These are phyloP conservation scores for Clarias gariepinus DNA, from an alignment of 2,113 vertebrate genomes.

Conservation along the genomic window DNA sequence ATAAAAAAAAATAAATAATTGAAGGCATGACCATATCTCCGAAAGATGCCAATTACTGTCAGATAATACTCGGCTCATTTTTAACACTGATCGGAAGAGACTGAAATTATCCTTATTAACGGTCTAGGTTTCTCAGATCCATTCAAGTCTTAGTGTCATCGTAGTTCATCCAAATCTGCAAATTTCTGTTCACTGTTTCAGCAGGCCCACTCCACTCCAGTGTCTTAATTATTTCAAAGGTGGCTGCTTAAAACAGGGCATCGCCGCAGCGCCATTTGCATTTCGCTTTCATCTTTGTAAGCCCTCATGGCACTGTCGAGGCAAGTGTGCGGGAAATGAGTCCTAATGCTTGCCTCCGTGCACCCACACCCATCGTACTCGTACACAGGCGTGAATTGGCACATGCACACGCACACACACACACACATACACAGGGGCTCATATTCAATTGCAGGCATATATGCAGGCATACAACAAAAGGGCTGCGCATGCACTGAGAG, in stretches of 20 bases:
- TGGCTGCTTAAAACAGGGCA: slow-evolving; percentile 55
- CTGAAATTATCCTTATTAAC: background rate
- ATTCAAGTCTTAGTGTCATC: background rate
- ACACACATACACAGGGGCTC: slow-evolving; percentile 31
- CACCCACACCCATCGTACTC: slow-evolving; percentile 47
- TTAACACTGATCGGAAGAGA: background rate
- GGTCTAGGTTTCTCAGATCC: background rate
- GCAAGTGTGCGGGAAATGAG: slow-evolving; percentile 68
- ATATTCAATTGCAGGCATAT: slow-evolving; percentile 17
- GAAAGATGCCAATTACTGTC: slow-evolving; percentile 1
- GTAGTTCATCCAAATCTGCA: background rate
- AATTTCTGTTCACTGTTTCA: background rate
- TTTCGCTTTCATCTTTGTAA: slow-evolving; percentile 68
- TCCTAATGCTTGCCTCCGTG: slow-evolving; percentile 62
- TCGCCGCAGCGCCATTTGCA: slow-evolving; percentile 64
- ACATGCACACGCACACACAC: slow-evolving; percentile 25
- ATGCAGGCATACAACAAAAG: slow-evolving; percentile 25
- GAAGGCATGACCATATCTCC: background rate
- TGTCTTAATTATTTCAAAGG: slow-evolving; percentile 72
- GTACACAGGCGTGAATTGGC: background rate
- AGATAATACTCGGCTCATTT: slow-evolving; percentile 15
- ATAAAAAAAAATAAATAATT: slow-evolving; percentile 2
- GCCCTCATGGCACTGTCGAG: slow-evolving; percentile 63
- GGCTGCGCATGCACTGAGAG: background rate
- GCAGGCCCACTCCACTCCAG: slow-evolving; percentile 50